Evolutionary conservation across 2,888 invertebrate species (phyloP).

Genomic region (Poecilus cupreus): DNA sequence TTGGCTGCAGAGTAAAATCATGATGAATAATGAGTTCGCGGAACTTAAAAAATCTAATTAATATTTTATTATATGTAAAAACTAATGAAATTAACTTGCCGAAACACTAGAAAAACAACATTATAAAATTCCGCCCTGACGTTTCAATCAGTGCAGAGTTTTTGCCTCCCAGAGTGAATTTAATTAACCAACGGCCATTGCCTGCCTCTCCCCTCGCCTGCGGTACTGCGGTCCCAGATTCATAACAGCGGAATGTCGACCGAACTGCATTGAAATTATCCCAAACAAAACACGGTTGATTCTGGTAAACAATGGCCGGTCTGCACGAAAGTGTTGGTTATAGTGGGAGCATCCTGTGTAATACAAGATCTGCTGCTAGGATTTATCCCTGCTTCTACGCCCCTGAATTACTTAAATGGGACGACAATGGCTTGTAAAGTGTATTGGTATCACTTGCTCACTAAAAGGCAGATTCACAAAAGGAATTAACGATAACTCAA

Average conservation of each 20-base stretch:
- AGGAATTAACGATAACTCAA: too few species aligned
- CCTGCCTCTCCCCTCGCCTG: background rate
- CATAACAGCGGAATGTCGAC: conserved; percentile 19
- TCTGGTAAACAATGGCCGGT: conserved; percentile 38
- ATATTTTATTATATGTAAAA: conserved; percentile 18
- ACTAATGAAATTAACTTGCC: background rate
- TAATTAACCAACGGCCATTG: conserved; percentile 32
- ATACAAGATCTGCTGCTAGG: background rate
- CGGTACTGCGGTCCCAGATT: background rate
- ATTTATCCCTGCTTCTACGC: background rate
- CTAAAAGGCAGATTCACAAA: too few species aligned
- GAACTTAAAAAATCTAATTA: conserved; percentile 25
- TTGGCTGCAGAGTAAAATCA: too few species aligned
- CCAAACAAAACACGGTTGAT: conserved; percentile 48
- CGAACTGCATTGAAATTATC: conserved; percentile 46
- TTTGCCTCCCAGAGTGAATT: conserved; percentile 4
- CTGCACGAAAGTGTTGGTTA: background rate
- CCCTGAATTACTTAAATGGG: background rate
- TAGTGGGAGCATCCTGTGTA: background rate
- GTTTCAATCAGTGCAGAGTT: conserved; percentile 37
- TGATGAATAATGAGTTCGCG: too few species aligned
- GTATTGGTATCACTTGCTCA: background rate
- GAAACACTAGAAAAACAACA: conserved; percentile 31
- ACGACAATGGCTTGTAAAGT: too few species aligned
- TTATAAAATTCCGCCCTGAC: conserved; percentile 42